phyloP scores from a whole-genome alignment of 2,888 invertebrate genomes.

The Laspeyria flexula region DNA sequence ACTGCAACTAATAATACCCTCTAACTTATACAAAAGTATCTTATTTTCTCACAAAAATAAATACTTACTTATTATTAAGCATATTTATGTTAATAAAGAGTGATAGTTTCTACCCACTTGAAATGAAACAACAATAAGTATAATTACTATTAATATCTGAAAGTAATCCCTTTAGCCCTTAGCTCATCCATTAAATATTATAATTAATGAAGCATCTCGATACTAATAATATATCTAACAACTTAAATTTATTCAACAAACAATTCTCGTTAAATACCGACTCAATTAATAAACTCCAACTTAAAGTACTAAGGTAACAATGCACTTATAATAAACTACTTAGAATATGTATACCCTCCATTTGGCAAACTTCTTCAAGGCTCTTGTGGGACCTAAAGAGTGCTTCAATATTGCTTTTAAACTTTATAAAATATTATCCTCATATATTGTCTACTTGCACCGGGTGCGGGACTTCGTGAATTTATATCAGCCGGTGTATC shows the following conservation, averaged over 20 bases:
- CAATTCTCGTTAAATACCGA: conserved; percentile 26
- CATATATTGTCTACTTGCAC: conserved; percentile 72
- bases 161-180: no score
- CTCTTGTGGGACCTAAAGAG: conserved; percentile 51
- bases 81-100: no score
- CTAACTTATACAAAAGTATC: no score
- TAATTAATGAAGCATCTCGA: no score
- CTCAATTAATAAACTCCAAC: conserved; percentile 42
- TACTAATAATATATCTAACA: neutral
- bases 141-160: no score
- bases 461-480: conserved; percentile 53
- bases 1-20: no score
- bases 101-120: no score
- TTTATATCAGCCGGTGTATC: conserved; percentile 55
- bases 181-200: no score
- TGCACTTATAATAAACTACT: conserved; percentile 49
- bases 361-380: conserved; percentile 51
- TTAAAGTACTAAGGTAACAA: conserved; percentile 30
- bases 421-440: conserved; percentile 73
- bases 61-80: no score
- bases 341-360: conserved; percentile 41
- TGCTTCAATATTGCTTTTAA: conserved; percentile 69
- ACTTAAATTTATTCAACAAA: neutral
- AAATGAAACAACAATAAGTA: no score
- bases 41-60: no score